Evolutionary conservation across 2,113 vertebrate species (phyloP).

Genomic region (Datnioides undecimradiatus): DNA sequence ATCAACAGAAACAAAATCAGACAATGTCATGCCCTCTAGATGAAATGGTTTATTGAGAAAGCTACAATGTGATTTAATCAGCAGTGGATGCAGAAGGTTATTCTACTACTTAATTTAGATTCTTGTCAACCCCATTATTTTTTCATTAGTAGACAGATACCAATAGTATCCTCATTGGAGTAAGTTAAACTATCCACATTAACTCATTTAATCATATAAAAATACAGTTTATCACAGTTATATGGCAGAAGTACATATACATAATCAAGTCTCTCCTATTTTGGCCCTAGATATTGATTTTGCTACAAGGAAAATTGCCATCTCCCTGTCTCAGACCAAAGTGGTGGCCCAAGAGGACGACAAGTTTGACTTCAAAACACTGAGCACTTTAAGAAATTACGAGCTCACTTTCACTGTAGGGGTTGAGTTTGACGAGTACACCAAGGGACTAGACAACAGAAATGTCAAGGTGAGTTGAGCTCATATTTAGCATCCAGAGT

Average conservation of each 20-base stretch:
- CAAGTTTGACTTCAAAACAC: conserved; percentile 89
- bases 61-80: neutral
- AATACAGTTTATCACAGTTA: neutral
- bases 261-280: conserved; percentile 22
- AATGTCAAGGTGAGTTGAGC: conserved; percentile 86
- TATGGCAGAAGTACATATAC: neutral
- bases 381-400: conserved; percentile 93
- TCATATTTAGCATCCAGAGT: neutral
- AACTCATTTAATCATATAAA: neutral
- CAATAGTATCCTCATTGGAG: neutral
- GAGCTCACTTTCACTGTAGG: conserved; percentile 88
- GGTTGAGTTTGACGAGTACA: conserved; percentile 91
- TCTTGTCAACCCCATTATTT: neutral
- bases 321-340: conserved; percentile 90
- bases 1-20: neutral
- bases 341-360: conserved; percentile 90
- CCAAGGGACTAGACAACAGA: conserved; percentile 91
- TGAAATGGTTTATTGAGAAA: no score
- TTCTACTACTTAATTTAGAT: neutral
- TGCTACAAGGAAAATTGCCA: conserved; percentile 92
- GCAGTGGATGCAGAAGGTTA: neutral
- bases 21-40: neutral
- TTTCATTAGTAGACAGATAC: neutral
- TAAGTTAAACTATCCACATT: neutral
- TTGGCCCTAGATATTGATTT: conserved; percentile 90